phyloP scores from a whole-genome alignment of 2,113 vertebrate species.

The Corythaeola cristata region DNA sequence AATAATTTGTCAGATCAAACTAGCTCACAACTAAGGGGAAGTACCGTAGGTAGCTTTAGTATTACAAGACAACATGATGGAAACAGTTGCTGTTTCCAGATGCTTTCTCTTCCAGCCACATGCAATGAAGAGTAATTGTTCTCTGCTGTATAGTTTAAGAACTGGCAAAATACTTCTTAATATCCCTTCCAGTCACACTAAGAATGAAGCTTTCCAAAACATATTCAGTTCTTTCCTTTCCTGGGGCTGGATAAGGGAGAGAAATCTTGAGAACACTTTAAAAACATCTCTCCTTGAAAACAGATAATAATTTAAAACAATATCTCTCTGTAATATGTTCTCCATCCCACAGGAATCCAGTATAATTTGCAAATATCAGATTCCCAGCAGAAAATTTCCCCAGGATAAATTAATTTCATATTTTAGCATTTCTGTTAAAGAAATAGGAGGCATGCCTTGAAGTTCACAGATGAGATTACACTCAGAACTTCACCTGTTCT shows the following conservation, averaged over 20 bases:
- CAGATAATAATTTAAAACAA: neutral
- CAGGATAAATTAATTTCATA: neutral
- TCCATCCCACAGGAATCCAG: neutral
- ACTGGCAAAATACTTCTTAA: neutral
- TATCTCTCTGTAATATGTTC: neutral
- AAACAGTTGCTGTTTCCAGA: neutral
- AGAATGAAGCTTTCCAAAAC: neutral
- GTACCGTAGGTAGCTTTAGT: neutral
- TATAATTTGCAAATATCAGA: neutral
- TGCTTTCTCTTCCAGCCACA: neutral
- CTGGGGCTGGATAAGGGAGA: neutral
- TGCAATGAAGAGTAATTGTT: neutral
- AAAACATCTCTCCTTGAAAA: neutral
- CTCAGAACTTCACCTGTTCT: neutral
- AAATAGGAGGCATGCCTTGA: neutral
- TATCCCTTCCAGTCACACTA: neutral
- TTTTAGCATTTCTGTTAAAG: neutral
- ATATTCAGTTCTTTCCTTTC: neutral
- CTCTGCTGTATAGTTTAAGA: neutral
- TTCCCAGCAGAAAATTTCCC: neutral
- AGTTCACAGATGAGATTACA: neutral
- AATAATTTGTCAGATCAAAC: neutral
- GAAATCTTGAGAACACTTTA: neutral
- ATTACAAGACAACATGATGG: neutral
- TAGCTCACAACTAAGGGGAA: neutral